Conservation (phyloP, 30 jellyfish, hydroid and myxozoan species). For the Cassiopea andromeda region DNA sequence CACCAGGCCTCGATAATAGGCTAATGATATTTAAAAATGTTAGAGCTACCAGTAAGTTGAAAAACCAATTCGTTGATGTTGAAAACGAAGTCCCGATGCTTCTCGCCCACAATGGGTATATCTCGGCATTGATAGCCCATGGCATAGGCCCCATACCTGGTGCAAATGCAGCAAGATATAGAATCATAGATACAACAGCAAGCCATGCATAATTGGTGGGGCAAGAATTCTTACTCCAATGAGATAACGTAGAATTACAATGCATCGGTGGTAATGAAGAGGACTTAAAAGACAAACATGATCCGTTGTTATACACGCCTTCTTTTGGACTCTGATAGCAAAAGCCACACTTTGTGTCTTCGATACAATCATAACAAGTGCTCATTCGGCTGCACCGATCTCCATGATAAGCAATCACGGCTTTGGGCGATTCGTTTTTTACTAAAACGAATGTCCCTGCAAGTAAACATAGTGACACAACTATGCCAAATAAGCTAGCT, state of each 20-base stretch:
- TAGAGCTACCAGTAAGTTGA: slow-evolving; percentile 74
- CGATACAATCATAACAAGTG: slow-evolving; percentile 68
- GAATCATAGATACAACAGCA: slow-evolving; percentile 78
- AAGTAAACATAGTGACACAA: slow-evolving; percentile 70
- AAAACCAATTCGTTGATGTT: slow-evolving; percentile 84
- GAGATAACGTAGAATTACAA: slow-evolving; percentile 14
- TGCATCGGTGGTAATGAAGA: background rate
- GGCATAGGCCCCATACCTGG: slow-evolving; percentile 98
- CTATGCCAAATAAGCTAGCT: slow-evolving; percentile 79
- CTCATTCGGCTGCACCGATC: slow-evolving; percentile 37
- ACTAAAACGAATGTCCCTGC: slow-evolving; percentile 72
- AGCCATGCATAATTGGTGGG: slow-evolving; percentile 94
- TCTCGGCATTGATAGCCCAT: slow-evolving; percentile 96
- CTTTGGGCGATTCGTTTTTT: slow-evolving; percentile 61
- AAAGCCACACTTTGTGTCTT: slow-evolving; percentile 73
- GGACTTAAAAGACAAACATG: slow-evolving; percentile 49
- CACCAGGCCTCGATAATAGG: slow-evolving; percentile 75
- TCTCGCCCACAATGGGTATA: slow-evolving; percentile 97
- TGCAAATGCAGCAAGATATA: slow-evolving; percentile 88
- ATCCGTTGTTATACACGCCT: slow-evolving; percentile 33
- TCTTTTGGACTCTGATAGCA: slow-evolving; percentile 46
- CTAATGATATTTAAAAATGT: slow-evolving; percentile 77
- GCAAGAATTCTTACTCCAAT: slow-evolving; percentile 70
- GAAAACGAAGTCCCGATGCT: slow-evolving; percentile 77
- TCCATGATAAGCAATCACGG: slow-evolving; percentile 1